phyloP scores from a whole-genome alignment of 2,888 invertebrate genomes.

The Salticus scenicus region DNA sequence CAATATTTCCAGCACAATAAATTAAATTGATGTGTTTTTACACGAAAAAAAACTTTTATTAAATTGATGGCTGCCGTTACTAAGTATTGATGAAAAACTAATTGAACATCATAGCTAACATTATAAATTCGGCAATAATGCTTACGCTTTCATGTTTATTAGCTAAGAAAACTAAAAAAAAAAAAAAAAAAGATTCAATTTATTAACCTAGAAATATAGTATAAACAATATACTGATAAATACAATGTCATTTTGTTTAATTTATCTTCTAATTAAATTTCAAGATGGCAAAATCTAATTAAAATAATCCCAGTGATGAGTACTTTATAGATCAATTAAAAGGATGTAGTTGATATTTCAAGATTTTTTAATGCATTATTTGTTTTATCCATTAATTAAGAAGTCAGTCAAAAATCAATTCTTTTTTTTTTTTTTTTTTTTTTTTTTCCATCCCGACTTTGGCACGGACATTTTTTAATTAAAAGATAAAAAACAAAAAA shows the following conservation, averaged over 20 bases:
- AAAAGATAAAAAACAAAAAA: background rate
- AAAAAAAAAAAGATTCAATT: too few relatives aligned
- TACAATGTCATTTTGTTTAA: background rate
- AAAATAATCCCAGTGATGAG: conserved; percentile 1
- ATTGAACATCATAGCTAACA: conserved; percentile 9
- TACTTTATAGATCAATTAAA: background rate
- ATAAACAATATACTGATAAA: background rate
- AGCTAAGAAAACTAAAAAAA: too few relatives aligned
- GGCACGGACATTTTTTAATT: too few relatives aligned
- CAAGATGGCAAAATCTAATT: background rate
- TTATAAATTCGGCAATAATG: background rate
- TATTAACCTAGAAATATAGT: background rate
- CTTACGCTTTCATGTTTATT: background rate
- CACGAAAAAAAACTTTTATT: background rate
- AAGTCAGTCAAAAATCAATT: conserved; percentile 14
- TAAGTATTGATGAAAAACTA: background rate
- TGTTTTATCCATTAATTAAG: background rate
- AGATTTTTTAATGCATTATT: background rate
- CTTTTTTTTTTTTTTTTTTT: background rate
- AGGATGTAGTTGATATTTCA: background rate
- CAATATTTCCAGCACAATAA: background rate
- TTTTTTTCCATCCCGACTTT: too few relatives aligned
- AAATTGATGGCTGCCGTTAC: background rate
- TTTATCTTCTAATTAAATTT: background rate
- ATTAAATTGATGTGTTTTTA: background rate